Percentiles rank a stretch among this genome's conserved stretches.
Conservation (phyloP, 2,113 vertebrate species). For the Merops nubicus region DNA sequence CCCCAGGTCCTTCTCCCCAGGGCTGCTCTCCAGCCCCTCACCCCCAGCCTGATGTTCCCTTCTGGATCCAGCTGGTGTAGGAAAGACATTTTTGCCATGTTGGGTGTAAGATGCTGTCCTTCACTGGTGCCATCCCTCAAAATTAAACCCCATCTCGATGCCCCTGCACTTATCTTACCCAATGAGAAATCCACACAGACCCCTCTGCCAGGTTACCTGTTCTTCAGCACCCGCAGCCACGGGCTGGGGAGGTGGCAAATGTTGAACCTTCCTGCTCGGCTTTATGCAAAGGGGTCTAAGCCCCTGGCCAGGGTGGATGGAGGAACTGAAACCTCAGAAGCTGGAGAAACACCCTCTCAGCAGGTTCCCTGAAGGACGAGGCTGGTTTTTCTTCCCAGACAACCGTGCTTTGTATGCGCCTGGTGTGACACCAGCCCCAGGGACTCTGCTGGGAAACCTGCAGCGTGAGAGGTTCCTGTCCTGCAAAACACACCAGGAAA, state of each 20-base stretch:
- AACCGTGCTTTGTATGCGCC: accelerated
- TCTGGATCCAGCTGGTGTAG: not conserved
- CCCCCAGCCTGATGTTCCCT: not conserved
- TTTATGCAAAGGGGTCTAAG: not conserved
- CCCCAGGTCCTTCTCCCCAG: too few species aligned
- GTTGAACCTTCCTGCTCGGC: accelerated
- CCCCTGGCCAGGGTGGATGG: not conserved
- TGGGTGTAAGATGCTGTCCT: not conserved
- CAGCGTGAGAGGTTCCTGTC: not conserved
- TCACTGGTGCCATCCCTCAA: not conserved
- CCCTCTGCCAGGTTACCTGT: not conserved
- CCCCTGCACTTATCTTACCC: not conserved
- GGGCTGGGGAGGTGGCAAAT: not conserved
- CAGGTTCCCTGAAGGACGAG: not conserved
- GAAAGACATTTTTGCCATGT: not conserved
- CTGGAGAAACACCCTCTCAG: not conserved
- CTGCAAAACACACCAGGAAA: not conserved
- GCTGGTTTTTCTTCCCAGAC: not conserved
- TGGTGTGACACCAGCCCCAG: not conserved
- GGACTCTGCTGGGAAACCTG: not conserved
- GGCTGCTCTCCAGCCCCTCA: too few species aligned
- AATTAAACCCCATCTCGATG: not conserved
- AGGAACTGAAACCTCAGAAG: not conserved
- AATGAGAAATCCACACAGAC: not conserved
- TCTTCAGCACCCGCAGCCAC: not conserved